Percentiles rank a stretch among this genome's conserved stretches.
These are phyloP conservation scores for Cydia fagiglandana DNA, from an alignment of 1,140 invertebrate species.

Conservation along the genomic window DNA sequence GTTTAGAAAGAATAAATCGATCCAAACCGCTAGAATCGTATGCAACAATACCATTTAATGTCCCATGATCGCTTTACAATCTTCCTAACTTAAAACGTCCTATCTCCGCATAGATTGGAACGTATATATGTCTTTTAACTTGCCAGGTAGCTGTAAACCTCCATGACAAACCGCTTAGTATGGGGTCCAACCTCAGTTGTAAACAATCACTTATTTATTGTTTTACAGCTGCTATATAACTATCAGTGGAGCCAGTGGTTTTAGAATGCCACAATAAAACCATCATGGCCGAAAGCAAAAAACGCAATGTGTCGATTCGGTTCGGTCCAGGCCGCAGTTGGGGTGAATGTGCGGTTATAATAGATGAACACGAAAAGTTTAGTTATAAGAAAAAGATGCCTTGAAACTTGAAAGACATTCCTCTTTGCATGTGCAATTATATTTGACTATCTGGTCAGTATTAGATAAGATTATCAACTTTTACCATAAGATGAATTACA, in stretches of 20 bases:
- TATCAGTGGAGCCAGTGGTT: constrained; percentile 60
- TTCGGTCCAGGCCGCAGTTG: constrained; percentile 52
- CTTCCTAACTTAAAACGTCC: background rate
- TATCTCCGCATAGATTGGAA: background rate
- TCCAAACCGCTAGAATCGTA: constrained; percentile 48
- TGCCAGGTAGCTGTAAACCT: constrained; percentile 43
- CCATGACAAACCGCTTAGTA: constrained; percentile 57
- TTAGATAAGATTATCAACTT: no score
- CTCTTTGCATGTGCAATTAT: background rate
- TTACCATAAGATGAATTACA: no score
- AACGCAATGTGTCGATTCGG: constrained; percentile 69
- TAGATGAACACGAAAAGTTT: background rate
- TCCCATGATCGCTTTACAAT: constrained; percentile 59
- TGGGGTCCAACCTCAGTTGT: constrained; percentile 58
- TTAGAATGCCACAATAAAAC: constrained; percentile 70
- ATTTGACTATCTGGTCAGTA: no score
- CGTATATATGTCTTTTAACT: background rate
- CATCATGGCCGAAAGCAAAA: constrained; percentile 59
- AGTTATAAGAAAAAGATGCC: background rate
- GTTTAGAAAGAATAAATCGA: constrained; percentile 32
- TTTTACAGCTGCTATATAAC: constrained; percentile 73
- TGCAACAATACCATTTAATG: constrained; percentile 55
- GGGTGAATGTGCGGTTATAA: constrained; percentile 16
- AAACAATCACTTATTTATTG: constrained; percentile 73
- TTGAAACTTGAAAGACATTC: background rate